Evolutionary conservation across 2,797 vertebrate genomes (phyloP).

Genomic region (Tadarida brasiliensis): DNA sequence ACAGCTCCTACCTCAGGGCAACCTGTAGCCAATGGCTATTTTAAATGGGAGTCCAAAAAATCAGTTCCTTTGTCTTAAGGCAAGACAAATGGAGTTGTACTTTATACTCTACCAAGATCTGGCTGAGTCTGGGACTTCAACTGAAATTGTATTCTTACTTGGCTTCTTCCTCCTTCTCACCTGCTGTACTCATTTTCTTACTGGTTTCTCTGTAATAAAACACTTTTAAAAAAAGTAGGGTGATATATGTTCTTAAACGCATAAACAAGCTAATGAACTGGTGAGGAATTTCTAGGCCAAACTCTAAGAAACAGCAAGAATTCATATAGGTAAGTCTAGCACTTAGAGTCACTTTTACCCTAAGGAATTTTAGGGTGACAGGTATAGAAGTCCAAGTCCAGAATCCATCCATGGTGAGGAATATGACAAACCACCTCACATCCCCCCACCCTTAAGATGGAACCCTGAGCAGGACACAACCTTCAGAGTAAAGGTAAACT

Average conservation of each 20-base stretch:
- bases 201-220: not conserved
- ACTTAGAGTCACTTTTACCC: slow-evolving; percentile 37
- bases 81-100: not conserved
- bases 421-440: not conserved
- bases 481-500: slow-evolving; percentile 46
- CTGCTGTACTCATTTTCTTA: not conserved
- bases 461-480: slow-evolving; percentile 1
- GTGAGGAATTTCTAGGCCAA: slow-evolving; percentile 48
- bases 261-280: slow-evolving; percentile 13
- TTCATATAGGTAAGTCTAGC: not conserved
- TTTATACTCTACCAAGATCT: not conserved
- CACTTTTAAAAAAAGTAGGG: not conserved
- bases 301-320: slow-evolving; percentile 44
- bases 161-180: not conserved
- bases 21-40: not conserved
- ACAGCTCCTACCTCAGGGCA: not conserved
- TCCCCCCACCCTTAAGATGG: not conserved
- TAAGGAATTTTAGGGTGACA: not conserved
- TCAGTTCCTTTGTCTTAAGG: not conserved
- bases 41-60: not conserved
- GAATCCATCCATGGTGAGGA: not conserved
- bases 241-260: slow-evolving; percentile 28
- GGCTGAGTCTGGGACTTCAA: not conserved
- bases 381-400: not conserved
- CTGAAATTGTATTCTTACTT: not conserved